These are phyloP conservation scores for Ptilonorhynchus violaceus DNA, from an alignment of 2,113 vertebrate genomes.

Conservation along the genomic window DNA sequence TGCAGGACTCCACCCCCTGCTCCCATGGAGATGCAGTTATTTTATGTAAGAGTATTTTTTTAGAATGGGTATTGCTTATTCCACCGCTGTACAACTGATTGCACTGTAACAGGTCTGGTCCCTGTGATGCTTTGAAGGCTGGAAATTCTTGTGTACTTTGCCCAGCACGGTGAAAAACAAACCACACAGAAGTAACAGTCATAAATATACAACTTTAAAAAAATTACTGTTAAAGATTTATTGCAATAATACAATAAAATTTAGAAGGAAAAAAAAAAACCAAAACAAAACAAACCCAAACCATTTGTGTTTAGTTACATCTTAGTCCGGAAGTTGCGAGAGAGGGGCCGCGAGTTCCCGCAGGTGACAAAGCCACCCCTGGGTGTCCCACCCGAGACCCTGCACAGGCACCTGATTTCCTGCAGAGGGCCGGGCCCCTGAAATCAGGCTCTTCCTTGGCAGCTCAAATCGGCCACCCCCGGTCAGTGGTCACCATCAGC, in stretches of 20 bases:
- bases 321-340: not conserved
- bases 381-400: not conserved
- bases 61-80: not conserved
- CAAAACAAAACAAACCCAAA: not conserved
- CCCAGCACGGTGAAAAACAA: not conserved
- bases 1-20: not conserved
- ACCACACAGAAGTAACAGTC: not conserved
- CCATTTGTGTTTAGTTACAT: constrained; percentile 45
- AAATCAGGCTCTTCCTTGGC: not conserved
- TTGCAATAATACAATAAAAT: constrained; percentile 76
- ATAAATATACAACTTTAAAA: constrained; percentile 24
- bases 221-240: constrained; percentile 74
- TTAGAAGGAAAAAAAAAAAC: constrained; percentile 36
- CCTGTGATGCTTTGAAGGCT: not conserved
- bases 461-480: not conserved
- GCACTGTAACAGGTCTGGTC: not conserved
- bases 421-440: fast-evolving
- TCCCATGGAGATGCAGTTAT: not conserved
- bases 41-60: not conserved
- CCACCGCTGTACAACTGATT: not conserved
- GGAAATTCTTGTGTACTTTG: not conserved
- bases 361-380: not conserved
- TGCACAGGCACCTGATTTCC: not conserved
- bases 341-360: not conserved
- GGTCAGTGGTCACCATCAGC: not conserved